Base-by-base conservation (phyloP, 2,888 invertebrate genomes). In the Orthosia cruda region DNA sequence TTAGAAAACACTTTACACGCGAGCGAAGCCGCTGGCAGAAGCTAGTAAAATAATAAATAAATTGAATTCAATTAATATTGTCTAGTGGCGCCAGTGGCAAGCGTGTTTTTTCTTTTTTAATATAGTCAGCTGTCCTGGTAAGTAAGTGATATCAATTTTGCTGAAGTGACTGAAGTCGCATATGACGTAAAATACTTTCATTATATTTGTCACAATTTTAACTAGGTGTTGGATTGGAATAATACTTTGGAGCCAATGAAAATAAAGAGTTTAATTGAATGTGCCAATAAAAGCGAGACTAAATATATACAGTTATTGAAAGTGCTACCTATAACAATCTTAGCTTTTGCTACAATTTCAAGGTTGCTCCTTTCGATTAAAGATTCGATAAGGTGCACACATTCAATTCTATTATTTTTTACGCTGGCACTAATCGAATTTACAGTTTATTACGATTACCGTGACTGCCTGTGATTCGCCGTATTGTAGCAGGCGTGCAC, bases 391-490 rank as follows among this genome's bases (percentile, higher is more conserved):
- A 40, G 32, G 59, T 13, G 7, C 15, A 15, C 20, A 40, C n/a
- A 4, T 57, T 7, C 32, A 78, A 74, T 55, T 57, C n/a, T 13
- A 70, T 54, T 77, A 52, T 18, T 63, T 59, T 26, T 32, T 23
- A 59, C 20, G 16, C 45, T 59, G 54, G 23, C 23, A 55, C 45
- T 4, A 61, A 71, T 79, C 13, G 15, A 55, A 57, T 83, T 23
- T 9, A 18, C 15, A 18, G 11, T 11, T 52, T 61, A 26, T 4
- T 65, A 83, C 50, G 61, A 12, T 52, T 4, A 79, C 84, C 72
- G 71, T 79, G 65, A 54, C 84, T 65, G 12, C 23, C 52, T 9
- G 52, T 65, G 79, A 83, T 79, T 79, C 52, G 80, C 16, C 12
- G 55, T 20, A 16, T 16, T 52, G 52, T 26, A 13, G 23, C 18